phyloP scores from a whole-genome alignment of 1,140 invertebrate genomes.

The Intoshia linei region DNA sequence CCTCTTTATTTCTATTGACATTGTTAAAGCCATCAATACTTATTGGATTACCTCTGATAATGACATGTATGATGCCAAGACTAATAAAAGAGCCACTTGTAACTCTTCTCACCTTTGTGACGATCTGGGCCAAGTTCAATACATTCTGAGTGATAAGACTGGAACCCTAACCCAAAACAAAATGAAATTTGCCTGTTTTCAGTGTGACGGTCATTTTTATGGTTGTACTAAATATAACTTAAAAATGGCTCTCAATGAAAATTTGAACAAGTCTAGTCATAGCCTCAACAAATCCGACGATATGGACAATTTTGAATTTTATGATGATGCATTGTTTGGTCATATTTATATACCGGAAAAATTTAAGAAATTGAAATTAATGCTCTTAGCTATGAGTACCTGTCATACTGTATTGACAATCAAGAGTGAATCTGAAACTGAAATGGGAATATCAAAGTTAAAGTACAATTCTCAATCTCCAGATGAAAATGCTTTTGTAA shows the following conservation, averaged over 20 bases:
- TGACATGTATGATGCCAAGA: slow-evolving; percentile 42
- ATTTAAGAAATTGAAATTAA: slow-evolving; percentile 1
- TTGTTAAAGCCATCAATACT: slow-evolving; percentile 70
- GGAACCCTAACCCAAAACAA: slow-evolving; percentile 46
- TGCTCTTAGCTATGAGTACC: background rate
- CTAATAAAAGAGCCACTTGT: slow-evolving; percentile 56
- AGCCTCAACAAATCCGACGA: background rate
- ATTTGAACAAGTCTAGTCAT: too few species aligned
- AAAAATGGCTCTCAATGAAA: too few species aligned
- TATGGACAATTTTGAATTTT: background rate
- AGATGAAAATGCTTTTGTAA: slow-evolving; percentile 6
- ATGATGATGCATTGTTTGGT: background rate
- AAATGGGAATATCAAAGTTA: slow-evolving; percentile 1
- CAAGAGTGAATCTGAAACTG: background rate
- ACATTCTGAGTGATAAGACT: slow-evolving; percentile 97
- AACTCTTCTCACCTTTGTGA: slow-evolving; percentile 78
- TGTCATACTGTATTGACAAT: background rate
- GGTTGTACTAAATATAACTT: background rate
- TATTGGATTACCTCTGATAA: slow-evolving; percentile 67
- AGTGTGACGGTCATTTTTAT: background rate
- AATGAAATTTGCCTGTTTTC: slow-evolving; percentile 5
- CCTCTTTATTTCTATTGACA: slow-evolving; percentile 72
- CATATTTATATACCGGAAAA: background rate
- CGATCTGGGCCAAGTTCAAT: slow-evolving; percentile 72
- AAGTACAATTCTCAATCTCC: slow-evolving; percentile 8